Evolutionary conservation across 2,797 vertebrate species (phyloP).

Genomic region (Percopsis omiscomaycus): DNA sequence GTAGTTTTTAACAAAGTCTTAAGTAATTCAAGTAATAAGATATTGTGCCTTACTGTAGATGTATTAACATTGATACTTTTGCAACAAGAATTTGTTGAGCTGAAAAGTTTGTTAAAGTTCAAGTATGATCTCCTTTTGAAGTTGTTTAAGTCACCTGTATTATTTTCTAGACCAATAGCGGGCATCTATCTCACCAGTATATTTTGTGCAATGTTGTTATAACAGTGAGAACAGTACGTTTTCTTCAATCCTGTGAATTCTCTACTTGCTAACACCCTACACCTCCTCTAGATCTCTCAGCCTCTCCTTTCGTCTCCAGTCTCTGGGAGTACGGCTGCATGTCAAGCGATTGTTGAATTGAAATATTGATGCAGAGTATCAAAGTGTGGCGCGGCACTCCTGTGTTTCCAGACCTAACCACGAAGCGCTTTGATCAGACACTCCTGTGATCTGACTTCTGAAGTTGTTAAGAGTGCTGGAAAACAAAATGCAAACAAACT

Average conservation of each 20-base stretch:
- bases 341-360: slow-evolving; percentile 87
- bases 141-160: not conserved
- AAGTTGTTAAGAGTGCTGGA: slow-evolving; percentile 87
- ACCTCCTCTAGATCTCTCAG: slow-evolving; percentile 49
- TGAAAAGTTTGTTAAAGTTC: not conserved
- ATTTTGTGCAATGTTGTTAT: slow-evolving; percentile 34
- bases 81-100: not conserved
- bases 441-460: slow-evolving; percentile 88
- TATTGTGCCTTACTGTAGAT: slow-evolving; percentile 6
- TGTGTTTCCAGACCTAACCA: slow-evolving; percentile 86
- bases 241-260: slow-evolving; percentile 54
- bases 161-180: not conserved
- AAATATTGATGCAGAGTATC: slow-evolving; percentile 89
- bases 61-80: not conserved
- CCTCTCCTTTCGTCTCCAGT: slow-evolving; percentile 74
- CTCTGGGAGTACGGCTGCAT: slow-evolving; percentile 82
- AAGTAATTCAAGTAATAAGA: not conserved
- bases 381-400: slow-evolving; percentile 84
- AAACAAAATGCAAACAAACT: slow-evolving; percentile 89
- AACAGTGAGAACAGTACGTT: slow-evolving; percentile 53
- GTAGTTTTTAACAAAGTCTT: not conserved
- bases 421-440: slow-evolving; percentile 84
- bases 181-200: slow-evolving; percentile 7
- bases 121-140: slow-evolving; percentile 6
- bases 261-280: slow-evolving; percentile 41